These are phyloP conservation scores for Merops nubicus DNA, from an alignment of 2,113 vertebrate genomes.

Conservation along the genomic window DNA sequence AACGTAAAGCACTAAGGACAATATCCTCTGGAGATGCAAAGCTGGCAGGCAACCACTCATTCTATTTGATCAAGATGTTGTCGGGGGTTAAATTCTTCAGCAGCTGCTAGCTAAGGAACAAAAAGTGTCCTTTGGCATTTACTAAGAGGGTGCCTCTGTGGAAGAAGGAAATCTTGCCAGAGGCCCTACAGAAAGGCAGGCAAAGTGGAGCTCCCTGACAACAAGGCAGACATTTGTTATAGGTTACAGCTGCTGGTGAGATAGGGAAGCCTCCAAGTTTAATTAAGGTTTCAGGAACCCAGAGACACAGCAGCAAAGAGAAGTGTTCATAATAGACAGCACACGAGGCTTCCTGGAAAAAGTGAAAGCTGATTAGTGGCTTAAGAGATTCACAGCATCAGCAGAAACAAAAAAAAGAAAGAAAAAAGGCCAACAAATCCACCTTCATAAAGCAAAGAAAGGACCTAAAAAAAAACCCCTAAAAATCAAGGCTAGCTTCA, in stretches of 20 bases:
- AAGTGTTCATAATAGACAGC: not conserved
- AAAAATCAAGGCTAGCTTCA: not conserved
- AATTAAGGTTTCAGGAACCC: conserved; percentile 11
- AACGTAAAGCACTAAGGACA: not conserved
- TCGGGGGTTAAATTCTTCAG: conserved; percentile 40
- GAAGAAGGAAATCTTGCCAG: conserved; percentile 66
- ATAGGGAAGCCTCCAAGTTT: not conserved
- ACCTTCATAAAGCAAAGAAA: not conserved
- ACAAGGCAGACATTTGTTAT: conserved; percentile 46
- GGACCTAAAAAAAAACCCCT: not conserved
- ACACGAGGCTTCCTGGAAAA: not conserved
- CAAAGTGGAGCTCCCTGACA: conserved; percentile 9
- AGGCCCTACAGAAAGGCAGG: conserved; percentile 26
- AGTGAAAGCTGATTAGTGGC: conserved; percentile 19
- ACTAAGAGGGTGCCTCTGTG: conserved; percentile 53
- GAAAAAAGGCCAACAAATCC: not conserved
- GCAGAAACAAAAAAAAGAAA: not conserved
- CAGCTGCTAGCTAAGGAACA: not conserved
- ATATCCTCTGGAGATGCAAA: not conserved
- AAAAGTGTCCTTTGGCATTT: conserved; percentile 75
- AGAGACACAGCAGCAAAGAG: not conserved
- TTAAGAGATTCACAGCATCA: not conserved
- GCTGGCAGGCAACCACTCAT: not conserved
- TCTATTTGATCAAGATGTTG: conserved; percentile 2
- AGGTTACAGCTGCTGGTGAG: conserved; percentile 17